These are phyloP conservation scores for Otocyon megalotis DNA, from an alignment of 2,113 vertebrate genomes.

Conservation along the genomic window DNA sequence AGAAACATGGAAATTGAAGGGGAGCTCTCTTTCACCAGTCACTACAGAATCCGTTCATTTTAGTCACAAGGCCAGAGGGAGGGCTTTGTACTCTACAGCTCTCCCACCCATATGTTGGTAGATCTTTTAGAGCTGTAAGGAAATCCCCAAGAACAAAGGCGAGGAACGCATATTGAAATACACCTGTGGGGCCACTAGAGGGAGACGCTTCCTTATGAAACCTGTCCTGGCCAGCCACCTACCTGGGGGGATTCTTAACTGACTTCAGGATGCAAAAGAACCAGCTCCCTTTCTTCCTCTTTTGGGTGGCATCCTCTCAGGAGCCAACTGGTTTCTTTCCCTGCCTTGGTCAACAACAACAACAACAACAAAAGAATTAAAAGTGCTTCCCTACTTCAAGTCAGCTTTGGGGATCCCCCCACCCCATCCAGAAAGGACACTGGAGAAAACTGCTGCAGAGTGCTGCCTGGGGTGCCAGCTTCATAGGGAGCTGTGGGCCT, in stretches of 20 bases:
- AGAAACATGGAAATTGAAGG: background rate
- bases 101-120: background rate
- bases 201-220: slow-evolving; percentile 54
- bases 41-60: background rate
- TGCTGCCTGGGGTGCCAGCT: background rate
- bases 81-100: background rate
- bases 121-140: background rate
- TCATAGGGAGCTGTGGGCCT: background rate
- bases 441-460: background rate
- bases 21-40: background rate
- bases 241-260: background rate
- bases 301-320: background rate
- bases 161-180: background rate
- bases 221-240: background rate
- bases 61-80: background rate
- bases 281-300: background rate
- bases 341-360: background rate
- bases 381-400: background rate
- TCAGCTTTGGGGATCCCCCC: background rate
- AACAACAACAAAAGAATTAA: background rate
- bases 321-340: background rate
- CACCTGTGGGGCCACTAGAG: slow-evolving; percentile 40
- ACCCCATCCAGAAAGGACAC: background rate
- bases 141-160: background rate
- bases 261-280: background rate